Base-by-base conservation (phyloP, 2,113 vertebrate species). In the Clupea harengus region DNA sequence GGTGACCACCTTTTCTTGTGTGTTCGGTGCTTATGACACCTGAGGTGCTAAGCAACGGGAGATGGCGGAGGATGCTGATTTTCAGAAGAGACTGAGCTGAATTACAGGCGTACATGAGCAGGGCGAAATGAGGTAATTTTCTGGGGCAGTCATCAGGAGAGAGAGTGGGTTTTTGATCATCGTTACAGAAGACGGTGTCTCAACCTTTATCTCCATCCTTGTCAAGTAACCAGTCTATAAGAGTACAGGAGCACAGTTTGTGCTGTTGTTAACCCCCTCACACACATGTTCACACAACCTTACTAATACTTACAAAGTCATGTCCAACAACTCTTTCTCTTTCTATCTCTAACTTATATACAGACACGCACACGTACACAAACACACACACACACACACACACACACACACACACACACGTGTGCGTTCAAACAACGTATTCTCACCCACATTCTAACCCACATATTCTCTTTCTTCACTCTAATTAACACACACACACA, bases 121-220 rank as follows among this genome's bases (percentile, higher is more conserved):
- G 28, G 11, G 28, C 0, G 13, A 28, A 2, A 67, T 28, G 1
- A 28, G 64, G 64, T 28, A 8, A 45, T 45, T 52, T 49, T 83
- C 32, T 9, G 32, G n/a, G 85, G 85, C 67, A 17, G 49, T 83
- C 20, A 52, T 82, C 7, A 25, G 67, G 20, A 39, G n/a, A 86
- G 64, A 82, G 17, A 45, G 54, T 17, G 11, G 25, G n/a, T 28
- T n/a, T 32, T 22, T 67, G 18, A n/a, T 86, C 47, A 10, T 28
- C n/a, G 18, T 54, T 54, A 54, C 52, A 39, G 39, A 39, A 39
- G 39, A 39, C 4, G 52, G 52, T 13, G 52, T 54, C 52, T 15
- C 17, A 54, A 22, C 17, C 3, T 4, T 60, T 20, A 60, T 60
- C 22, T 60, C 18, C 54, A 60, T 60, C 18, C 54, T 6, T 60